phyloP scores from a whole-genome alignment of 1,140 invertebrate species.

The Drosophila tsacasi region DNA sequence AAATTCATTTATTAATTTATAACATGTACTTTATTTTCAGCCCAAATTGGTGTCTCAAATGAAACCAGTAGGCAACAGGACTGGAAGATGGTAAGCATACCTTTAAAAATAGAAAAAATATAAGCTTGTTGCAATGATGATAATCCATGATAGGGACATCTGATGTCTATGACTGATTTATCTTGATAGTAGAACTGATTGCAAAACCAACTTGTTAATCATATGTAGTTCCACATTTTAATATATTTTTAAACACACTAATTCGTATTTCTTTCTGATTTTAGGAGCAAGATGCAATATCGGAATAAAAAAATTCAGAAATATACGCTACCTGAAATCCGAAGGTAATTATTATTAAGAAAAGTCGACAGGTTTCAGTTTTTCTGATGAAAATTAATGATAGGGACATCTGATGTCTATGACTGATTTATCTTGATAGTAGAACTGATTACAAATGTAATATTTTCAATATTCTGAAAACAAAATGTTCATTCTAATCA shows the following conservation, averaged over 20 bases:
- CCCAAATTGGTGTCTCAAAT: background rate
- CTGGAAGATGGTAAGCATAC: background rate
- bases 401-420: constrained; percentile 58
- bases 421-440: constrained; percentile 56
- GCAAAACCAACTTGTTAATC: no score
- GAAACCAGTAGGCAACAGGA: background rate
- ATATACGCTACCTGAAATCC: no score
- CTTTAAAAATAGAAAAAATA: background rate
- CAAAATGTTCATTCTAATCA: background rate
- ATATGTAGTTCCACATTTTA: no score
- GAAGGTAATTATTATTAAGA: constrained; percentile 9
- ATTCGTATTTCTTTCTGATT: no score
- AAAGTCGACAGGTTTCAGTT: background rate
- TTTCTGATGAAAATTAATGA: constrained; percentile 28
- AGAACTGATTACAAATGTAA: constrained; percentile 17
- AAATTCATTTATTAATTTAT: background rate
- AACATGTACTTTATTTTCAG: background rate
- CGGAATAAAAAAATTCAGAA: no score
- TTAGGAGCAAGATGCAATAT: no score
- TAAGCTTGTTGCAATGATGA: constrained; percentile 40
- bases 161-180: no score
- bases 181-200: no score
- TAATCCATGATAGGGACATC: constrained; percentile 1
- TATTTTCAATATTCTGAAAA: background rate
- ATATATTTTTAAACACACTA: no score